Base-by-base conservation (phyloP, 1,140 invertebrate genomes). In the Tribolium castaneum region DNA sequence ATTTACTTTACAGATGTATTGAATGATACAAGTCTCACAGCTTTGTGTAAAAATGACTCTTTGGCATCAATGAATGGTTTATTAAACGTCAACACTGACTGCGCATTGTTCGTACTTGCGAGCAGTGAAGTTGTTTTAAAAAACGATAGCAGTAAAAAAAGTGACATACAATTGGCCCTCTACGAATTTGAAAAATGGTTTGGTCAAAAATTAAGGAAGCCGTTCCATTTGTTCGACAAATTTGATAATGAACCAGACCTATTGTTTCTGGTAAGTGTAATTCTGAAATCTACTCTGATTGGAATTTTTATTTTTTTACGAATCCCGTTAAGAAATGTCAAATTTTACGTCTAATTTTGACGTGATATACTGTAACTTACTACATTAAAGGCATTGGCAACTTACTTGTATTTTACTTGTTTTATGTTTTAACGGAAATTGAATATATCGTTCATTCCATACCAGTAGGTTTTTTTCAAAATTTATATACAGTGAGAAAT, bases 21-120 rank as follows among this genome's bases (percentile, higher is more conserved):
- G n/a, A 34, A 56, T 22, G 25, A 49, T 51, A n/a, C 75, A 10
- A 35, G 88, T 7, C 89, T 89, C 74, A 84, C 89, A 10, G 87
- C 90, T 1, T 83, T 92, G 0, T 91, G 91, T 80, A 86, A 88
- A 76, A 91, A 92, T 86, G 90, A 91, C 70, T 88, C 87, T 5
- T 82, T 92, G 2, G 89, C 90, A 0, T 22, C 77, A 0, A 66
- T 77, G 52, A 75, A 87, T 9, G 90, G 90, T 30, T 87, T 91
- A 4, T 87, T 91, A 3, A 72, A 86, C 12, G 85, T 91, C 2
- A 90, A 91, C 70, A 84, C 89, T 10, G 75, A 86, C 76, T 92
- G 91, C 75, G 87, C 90, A 1, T 84, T 92, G 5, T 88, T 89
- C 0, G 84, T 88, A 5, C 89, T 91, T 2, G 89, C 91, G 1